Conservation (phyloP, 30 jellyfish, hydroid and myxozoan species). For the Aurelia coerulea region DNA sequence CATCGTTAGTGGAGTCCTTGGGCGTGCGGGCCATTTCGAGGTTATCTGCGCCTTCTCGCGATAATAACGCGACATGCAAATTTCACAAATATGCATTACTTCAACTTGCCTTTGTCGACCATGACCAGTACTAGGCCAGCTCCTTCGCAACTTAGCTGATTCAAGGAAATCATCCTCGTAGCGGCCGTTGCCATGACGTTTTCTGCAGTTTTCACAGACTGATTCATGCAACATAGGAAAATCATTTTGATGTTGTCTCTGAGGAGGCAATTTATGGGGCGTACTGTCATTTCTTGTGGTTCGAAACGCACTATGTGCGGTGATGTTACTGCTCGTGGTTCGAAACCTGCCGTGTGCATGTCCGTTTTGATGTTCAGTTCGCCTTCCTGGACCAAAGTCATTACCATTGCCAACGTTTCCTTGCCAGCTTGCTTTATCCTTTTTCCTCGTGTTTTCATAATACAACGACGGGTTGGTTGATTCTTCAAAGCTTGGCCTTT, state of each 20-base stretch:
- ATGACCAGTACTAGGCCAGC: conserved; percentile 37
- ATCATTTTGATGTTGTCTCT: neutral
- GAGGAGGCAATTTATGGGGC: neutral
- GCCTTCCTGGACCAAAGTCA: neutral
- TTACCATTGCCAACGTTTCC: neutral
- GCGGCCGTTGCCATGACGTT: neutral
- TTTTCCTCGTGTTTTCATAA: no score
- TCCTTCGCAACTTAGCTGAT: neutral
- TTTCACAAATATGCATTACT: neutral
- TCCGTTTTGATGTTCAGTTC: no score
- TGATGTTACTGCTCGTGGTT: neutral
- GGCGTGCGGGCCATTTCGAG: no score
- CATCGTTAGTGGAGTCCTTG: no score
- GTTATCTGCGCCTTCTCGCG: neutral
- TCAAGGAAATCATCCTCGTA: neutral
- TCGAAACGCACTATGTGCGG: neutral
- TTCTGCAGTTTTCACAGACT: conserved; percentile 2
- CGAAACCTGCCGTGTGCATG: no score
- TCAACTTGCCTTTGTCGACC: neutral
- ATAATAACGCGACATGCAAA: conserved; percentile 8
- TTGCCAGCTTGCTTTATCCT: neutral
- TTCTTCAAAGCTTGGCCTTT: neutral
- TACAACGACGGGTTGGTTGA: neutral
- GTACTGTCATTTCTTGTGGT: neutral
- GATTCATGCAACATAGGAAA: neutral